Evolutionary conservation across 2,888 invertebrate species (phyloP), one percentile per base, ranked within the genome.

Genomic region (Stegana nigrithorax): DNA sequence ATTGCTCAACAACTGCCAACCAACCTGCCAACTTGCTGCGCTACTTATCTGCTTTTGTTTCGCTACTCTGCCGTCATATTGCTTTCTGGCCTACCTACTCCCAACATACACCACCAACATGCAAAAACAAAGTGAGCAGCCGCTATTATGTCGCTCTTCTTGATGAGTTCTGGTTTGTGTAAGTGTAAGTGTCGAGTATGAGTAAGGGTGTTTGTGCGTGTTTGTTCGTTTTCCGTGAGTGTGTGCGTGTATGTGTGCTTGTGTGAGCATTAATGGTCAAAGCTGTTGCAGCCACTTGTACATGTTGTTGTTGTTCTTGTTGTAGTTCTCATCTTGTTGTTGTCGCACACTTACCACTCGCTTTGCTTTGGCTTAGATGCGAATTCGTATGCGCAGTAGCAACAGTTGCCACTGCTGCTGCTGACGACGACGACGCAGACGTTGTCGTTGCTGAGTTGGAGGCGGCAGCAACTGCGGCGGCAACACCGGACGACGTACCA

Each of bases 331-430:
- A 25, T 4, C 32, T 36, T 50, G 36, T 39, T 47, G 17, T 25
- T 50, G 65, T 61, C 63, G 64, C 68, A 68, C 66, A 72, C 70
- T 73, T 73, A 73, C 75, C 73, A 70, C 67, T 72, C 59, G 68
- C 64, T 67, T 71, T 72, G 59, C 68, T 72, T 23, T 66, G 65
- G 64, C 62, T 68, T 71, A 55, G 68, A 70, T 63, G 63, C 59
- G 25, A 57, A 62, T 36, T 59, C 19, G 59, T 23, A 25, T 59
- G 32, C 32, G 53, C 36, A 29, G 36, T 23, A 19, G 59, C 47
- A 25, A 50, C 53, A 32, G 32, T 17, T 29, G 32, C 29, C n/a
- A n/a, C n/a, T n/a, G n/a, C n/a, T 21, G 17, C 23, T 5, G 45
- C 25, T 47, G 47, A 47, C 3, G 47, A 47, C 10, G 42, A n/a